A percentile compares a stretch with the other conserved stretches of the same genome.
These are phyloP conservation scores for Anseranas semipalmata DNA, from an alignment of 2,113 vertebrate genomes.

Conservation along the genomic window DNA sequence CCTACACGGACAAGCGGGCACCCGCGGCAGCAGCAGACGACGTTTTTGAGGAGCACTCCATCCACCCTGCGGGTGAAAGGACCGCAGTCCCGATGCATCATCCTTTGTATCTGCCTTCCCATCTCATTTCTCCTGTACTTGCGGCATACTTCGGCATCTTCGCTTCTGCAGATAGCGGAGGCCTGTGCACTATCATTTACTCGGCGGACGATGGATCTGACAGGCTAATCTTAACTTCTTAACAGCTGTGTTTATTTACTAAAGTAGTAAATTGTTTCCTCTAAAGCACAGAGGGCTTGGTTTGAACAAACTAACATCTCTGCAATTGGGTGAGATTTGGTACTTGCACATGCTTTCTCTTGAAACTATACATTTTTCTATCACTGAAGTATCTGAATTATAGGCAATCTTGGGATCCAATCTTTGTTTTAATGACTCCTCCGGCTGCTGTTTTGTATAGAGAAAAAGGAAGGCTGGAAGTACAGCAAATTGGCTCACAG, in stretches of 20 bases:
- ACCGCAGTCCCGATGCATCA: not conserved
- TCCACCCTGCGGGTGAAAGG: not conserved
- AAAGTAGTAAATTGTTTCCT: constrained; percentile 66
- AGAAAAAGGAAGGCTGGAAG: constrained; percentile 10
- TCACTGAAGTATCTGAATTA: constrained; percentile 45
- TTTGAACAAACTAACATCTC: constrained; percentile 40
- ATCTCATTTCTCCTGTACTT: not conserved
- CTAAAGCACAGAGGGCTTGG: constrained; percentile 22
- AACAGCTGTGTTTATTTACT: constrained; percentile 71
- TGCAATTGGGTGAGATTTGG: constrained; percentile 27
- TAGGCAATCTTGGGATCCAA: not conserved
- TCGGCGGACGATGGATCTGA: not conserved
- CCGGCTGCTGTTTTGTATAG: not conserved
- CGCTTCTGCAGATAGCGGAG: not conserved
- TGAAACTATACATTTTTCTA: constrained; percentile 30
- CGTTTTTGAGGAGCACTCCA: not conserved
- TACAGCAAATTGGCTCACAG: constrained; percentile 14
- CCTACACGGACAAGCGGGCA: too few species aligned
- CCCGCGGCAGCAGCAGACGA: not conserved
- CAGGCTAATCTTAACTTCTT: constrained; percentile 44
- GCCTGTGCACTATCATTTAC: constrained; percentile 57
- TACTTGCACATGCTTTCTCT: not conserved
- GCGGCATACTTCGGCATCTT: not conserved
- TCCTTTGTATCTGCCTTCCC: not conserved
- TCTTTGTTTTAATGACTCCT: constrained; percentile 49